Base-by-base conservation (phyloP, 2,797 vertebrate genomes). In the Malacoraja senta region DNA sequence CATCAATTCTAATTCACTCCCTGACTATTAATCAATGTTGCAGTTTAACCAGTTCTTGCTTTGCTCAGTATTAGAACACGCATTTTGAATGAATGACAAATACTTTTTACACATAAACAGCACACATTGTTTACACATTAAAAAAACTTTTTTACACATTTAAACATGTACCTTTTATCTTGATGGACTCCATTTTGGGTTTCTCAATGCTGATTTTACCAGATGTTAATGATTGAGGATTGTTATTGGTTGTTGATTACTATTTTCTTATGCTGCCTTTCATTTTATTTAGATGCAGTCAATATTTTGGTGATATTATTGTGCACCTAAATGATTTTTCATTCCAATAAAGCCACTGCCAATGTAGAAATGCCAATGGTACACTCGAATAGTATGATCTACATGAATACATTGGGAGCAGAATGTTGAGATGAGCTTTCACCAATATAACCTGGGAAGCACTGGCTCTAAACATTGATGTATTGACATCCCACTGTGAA, bases 141-240 rank as follows among this genome's bases (percentile, higher is more conserved):
- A 13, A 88, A 35, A 21, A 21, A 88, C 3, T 8, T 88, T 53
- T 8, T n/a, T 68, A 35, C 65, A 17, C n/a, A 32, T 15, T 53
- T 53, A 53, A 53, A 53, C 44, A 35, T 65, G 17, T 13, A 63
- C 21, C 26, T 29, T 3, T 12, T 26, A 88, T 68, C 63, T 86
- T 86, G 26, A 6, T 81, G 53, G 81, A 53, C 65, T 88, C 61
- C 8, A 29, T 65, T 24, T 68, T n/a, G 3, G n/a, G 17, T 68
- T 35, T 35, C 84, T 32, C 15, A 86, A 4, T 63, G 58, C 58
- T 88, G n/a, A 88, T 72, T 72, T 21, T 72, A 72, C 19, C 1
- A 72, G 19, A 72, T 72, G 71, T 97, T 97, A 96, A 97, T 98
- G 95, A 97, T 98, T 93, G 95, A 96, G 93, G 97, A n/a, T 84